These are phyloP conservation scores for Bucco capensis DNA, from an alignment of 2,113 vertebrate genomes.

Conservation along the genomic window DNA sequence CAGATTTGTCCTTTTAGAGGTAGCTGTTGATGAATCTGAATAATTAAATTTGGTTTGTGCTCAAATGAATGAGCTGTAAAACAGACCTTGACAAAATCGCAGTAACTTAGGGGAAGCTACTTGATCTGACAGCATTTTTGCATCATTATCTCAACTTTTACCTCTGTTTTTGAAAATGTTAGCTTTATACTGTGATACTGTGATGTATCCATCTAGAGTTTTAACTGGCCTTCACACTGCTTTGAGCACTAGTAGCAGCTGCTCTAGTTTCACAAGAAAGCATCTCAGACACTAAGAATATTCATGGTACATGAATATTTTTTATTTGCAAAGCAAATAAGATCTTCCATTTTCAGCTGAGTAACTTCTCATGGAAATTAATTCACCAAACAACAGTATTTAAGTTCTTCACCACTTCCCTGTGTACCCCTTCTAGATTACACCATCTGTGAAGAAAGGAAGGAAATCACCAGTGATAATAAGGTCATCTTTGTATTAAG, in stretches of 20 bases:
- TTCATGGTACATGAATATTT: background rate
- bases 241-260: background rate
- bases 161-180: background rate
- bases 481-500: slow-evolving; percentile 19
- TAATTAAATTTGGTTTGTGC: background rate
- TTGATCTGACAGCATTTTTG: background rate
- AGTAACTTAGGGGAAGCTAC: background rate
- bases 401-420: background rate
- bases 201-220: background rate
- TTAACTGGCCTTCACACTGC: background rate
- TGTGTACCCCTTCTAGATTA: background rate
- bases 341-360: slow-evolving; percentile 10
- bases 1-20: background rate
- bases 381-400: slow-evolving; percentile 15
- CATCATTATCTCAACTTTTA: background rate
- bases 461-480: slow-evolving; percentile 28
- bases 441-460: slow-evolving; percentile 25
- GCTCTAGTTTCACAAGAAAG: slow-evolving; percentile 25
- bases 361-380: slow-evolving; percentile 21
- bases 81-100: background rate
- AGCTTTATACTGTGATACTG: no score
- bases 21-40: background rate
- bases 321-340: slow-evolving; percentile 23
- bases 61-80: slow-evolving; percentile 8
- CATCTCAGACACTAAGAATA: background rate